These are phyloP conservation scores for Hucho hucho DNA, from an alignment of 2,113 vertebrate genomes.

Conservation along the genomic window DNA sequence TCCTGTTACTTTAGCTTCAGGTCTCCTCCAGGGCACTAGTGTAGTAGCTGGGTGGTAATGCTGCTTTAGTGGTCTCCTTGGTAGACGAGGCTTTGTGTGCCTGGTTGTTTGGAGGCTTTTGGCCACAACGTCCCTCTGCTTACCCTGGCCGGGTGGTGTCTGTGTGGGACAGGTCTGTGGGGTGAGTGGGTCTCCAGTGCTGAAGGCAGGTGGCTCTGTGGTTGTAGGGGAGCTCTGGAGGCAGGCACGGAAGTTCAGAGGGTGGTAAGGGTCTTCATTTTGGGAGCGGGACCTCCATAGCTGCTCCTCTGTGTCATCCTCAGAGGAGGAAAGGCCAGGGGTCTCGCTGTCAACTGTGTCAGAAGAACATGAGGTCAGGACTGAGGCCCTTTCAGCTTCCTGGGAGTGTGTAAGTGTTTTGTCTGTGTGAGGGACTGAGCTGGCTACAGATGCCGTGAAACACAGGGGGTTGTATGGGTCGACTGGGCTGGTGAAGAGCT, in stretches of 20 bases:
- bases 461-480: constrained; percentile 77
- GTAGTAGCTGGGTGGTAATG: constrained; percentile 42
- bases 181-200: neutral
- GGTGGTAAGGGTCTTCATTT: constrained; percentile 73
- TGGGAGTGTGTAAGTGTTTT: neutral
- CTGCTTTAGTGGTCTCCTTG: constrained; percentile 39
- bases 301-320: constrained; percentile 68
- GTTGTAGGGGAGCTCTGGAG: constrained; percentile 46
- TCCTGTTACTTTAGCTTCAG: neutral
- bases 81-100: constrained; percentile 30
- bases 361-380: constrained; percentile 8
- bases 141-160: neutral
- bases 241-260: constrained; percentile 71
- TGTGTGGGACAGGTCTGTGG: neutral
- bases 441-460: constrained; percentile 65
- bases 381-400: constrained; percentile 16
- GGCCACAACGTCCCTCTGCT: neutral
- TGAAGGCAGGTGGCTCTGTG: neutral
- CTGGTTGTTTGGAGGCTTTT: constrained; percentile 11
- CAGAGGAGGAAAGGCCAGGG: constrained; percentile 28
- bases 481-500: constrained; percentile 61
- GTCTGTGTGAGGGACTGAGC: neutral
- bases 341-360: constrained; percentile 28
- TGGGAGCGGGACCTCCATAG: constrained; percentile 66
- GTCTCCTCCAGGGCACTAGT: constrained; percentile 64